phyloP scores from a whole-genome alignment of 2,888 invertebrate genomes.

The Patella pellucida region DNA sequence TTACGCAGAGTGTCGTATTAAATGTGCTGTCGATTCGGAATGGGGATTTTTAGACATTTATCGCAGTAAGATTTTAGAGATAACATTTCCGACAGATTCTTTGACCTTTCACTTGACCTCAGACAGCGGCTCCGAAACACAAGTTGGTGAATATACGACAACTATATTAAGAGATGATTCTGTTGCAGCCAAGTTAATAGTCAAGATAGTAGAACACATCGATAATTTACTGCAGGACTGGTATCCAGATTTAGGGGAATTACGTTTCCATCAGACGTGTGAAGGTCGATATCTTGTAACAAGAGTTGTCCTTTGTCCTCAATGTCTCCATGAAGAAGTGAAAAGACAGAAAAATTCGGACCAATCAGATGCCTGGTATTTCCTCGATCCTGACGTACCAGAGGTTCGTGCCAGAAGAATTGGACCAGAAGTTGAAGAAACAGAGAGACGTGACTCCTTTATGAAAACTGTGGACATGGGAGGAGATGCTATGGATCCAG shows the following conservation, averaged over 20 bases:
- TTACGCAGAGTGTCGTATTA: constrained; percentile 71
- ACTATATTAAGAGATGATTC: constrained; percentile 52
- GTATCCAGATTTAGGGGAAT: constrained; percentile 87
- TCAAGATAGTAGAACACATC: constrained; percentile 93
- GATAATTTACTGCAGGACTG: constrained; percentile 97
- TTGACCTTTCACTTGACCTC: constrained; percentile 46
- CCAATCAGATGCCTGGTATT: neutral
- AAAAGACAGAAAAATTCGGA: constrained; percentile 13
- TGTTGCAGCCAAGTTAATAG: constrained; percentile 69
- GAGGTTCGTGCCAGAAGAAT: constrained; percentile 1
- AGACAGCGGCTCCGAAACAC: constrained; percentile 31
- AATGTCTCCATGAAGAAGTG: constrained; percentile 78
- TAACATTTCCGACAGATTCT: constrained; percentile 70
- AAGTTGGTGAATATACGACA: constrained; percentile 34
- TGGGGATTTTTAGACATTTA: constrained; percentile 88
- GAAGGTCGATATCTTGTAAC: constrained; percentile 96
- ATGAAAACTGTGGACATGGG: too few relatives aligned
- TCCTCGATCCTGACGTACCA: neutral
- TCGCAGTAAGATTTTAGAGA: constrained; percentile 87
- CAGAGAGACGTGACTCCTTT: too few relatives aligned
- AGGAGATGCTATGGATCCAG: too few relatives aligned
- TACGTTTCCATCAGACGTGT: constrained; percentile 96
- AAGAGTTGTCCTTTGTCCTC: constrained; percentile 91
- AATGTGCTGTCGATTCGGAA: constrained; percentile 80
- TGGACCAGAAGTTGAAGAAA: neutral